Base-by-base conservation (phyloP, 2,888 invertebrate genomes). In the Anorthoa munda region DNA sequence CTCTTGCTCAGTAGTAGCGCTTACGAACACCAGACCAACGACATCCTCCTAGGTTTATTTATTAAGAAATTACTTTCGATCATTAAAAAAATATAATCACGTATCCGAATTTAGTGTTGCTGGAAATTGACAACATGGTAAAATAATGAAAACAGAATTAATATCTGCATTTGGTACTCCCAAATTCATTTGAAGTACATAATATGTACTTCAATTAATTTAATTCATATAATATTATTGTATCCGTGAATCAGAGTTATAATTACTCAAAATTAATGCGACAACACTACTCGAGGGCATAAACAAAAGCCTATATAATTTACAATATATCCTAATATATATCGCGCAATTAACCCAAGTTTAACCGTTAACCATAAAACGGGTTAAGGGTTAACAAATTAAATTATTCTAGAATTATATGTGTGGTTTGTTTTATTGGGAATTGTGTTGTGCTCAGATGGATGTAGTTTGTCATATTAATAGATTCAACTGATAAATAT, bases 311-410 rank as follows among this genome's bases (percentile, higher is more conserved):
- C 46, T 17, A 45, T 65, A 46, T 56, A 75, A 75, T 31, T 59
- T 55, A 59, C 45, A 63, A 61, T 60, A 56, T 77, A 77, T 59
- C 71, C 39, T 59, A 59, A 69, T 58, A 69, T 51, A 74, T 50
- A 51, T 55, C 56, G 58, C 53, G 72, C 82, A 88, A 89, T 90
- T 88, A 88, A 90, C 80, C 77, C 63, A 82, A 83, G 78, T 87
- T 86, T 82, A 82, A 82, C 73, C 65, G 80, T 79, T 72, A 75
- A 82, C 83, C 73, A 83, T 88, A 88, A 87, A 89, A 75, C 72
- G 73, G 84, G 82, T 74, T 83, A 79, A 79, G 88, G 88, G 86
- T 88, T 86, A 84, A 82, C 87, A 88, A 89, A 90, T 89, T 87
- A 88, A 88, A 88, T 90, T 87, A 88, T 88, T 86, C 68, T 71